Evolutionary conservation across 2,888 invertebrate species (phyloP), one percentile per base, ranked within the genome.

Genomic region (Trissolcus japonicus): DNA sequence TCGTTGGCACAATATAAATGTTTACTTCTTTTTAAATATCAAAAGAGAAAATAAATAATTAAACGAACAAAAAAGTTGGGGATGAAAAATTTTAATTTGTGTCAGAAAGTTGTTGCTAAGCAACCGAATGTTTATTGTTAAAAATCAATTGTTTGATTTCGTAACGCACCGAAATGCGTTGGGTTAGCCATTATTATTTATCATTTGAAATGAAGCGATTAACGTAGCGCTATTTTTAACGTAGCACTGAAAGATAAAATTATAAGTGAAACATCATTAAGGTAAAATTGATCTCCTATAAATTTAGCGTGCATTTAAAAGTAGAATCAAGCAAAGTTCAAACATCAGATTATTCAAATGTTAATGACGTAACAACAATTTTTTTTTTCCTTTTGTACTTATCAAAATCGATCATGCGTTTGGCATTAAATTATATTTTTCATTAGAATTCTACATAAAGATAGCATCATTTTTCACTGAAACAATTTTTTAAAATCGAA

Each of bases 191-290:
- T 57, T 57, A 50, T 57, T 57, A 51, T 56, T 66, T 43, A 43
- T 59, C 56, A 59, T 66, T 35, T 50, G 41, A 51, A 59, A 41
- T 29, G 21, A 67, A 59, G 57, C 50, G 48, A 67, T 59, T 59
- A 67, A 59, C 29, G 59, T n/a, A 13, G 48, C 17, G 25, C 43
- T 67, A 67, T 67, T 56, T 51, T 59, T 57, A 67, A 66, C 57
- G 50, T 17, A 13, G 6, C 16, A 14, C 46, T 9, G 4, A 13
- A 41, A 57, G n/a, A 56, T 50, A 51, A 65, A 65, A 25, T 48
- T 50, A n/a, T n/a, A 46, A 16, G 46, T 46, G 16, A 46, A 46
- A 35, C 35, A 35, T 35, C 35, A 35, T 35, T 46, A 46, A 46
- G 46, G n/a, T 16, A 6, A 46, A 16, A 46, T 16, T 16, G 46